Conservation (phyloP, 2,797 vertebrate species). For the Coracias cyanogaster region DNA sequence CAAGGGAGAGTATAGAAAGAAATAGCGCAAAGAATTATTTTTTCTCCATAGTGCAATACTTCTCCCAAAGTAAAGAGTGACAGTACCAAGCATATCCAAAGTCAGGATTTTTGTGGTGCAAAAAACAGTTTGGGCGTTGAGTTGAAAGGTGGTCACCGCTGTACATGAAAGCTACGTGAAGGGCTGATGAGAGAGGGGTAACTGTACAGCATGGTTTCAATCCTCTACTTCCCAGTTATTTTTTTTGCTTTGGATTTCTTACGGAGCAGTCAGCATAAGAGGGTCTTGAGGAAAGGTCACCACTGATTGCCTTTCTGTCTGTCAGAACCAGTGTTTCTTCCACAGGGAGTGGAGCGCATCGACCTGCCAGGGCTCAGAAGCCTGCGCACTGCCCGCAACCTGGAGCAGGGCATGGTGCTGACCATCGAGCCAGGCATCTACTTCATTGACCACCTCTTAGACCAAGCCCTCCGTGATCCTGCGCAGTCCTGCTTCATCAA, state of each 20-base stretch:
- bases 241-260: neutral
- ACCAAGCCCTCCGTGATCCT: slow-evolving; percentile 86
- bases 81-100: neutral
- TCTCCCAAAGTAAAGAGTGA: neutral
- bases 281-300: fast-evolving
- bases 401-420: slow-evolving; percentile 93
- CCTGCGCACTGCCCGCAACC: slow-evolving; percentile 87
- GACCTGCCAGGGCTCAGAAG: slow-evolving; percentile 88
- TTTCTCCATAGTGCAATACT: neutral
- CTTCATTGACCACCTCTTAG: slow-evolving; percentile 93
- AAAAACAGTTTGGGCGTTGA: neutral
- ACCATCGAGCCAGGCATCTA: slow-evolving; percentile 96
- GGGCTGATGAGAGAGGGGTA: neutral
- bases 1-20: neutral
- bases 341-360: slow-evolving; percentile 86
- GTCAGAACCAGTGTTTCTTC: neutral
- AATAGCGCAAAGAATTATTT: neutral
- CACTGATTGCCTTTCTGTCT: fast-evolving
- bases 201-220: neutral
- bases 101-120: neutral
- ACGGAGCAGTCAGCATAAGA: fast-evolving
- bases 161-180: fast-evolving
- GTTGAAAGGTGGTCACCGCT: neutral
- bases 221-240: neutral
- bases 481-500: slow-evolving; percentile 89